A percentile compares a stretch with the other conserved stretches of the same genome.
These are phyloP conservation scores for Euschistus heros DNA, from an alignment of 1,140 invertebrate species.

Conservation along the genomic window DNA sequence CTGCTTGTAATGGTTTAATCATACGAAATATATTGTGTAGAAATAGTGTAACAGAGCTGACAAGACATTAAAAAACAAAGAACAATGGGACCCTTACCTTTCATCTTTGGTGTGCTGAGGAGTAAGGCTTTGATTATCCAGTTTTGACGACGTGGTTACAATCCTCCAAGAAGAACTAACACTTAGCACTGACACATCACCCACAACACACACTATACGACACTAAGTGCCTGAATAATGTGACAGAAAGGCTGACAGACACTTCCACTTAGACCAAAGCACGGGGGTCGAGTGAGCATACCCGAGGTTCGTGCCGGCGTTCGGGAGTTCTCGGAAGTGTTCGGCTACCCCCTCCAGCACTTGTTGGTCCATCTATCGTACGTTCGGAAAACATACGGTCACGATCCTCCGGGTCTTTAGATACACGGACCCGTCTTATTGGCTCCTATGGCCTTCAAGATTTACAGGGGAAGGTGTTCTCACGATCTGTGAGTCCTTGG, in stretches of 20 bases:
- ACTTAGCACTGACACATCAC: neutral
- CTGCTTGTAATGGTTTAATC: too few relatives aligned
- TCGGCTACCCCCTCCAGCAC: neutral
- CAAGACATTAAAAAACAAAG: neutral
- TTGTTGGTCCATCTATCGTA: neutral
- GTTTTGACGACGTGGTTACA: neutral
- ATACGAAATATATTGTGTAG: too few relatives aligned
- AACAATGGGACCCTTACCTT: neutral
- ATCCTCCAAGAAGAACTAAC: neutral
- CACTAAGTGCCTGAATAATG: too few relatives aligned
- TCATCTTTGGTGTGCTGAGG: neutral
- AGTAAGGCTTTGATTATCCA: conserved; percentile 6
- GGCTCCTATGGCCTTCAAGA: too few relatives aligned
- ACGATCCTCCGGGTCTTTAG: too few relatives aligned
- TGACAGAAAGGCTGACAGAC: too few relatives aligned
- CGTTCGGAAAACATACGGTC: neutral
- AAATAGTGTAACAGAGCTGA: neutral
- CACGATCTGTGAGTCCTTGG: too few relatives aligned
- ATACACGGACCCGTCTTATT: too few relatives aligned
- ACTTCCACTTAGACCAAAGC: neutral
- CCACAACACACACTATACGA: too few relatives aligned
- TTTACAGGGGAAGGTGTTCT: too few relatives aligned
- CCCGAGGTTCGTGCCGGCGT: neutral
- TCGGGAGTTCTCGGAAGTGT: neutral
- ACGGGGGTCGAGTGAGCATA: neutral